Evolutionary conservation across 2,113 vertebrate genomes (phyloP), one percentile per base, ranked within the genome.

Genomic region (Microcebus griseorufus): DNA sequence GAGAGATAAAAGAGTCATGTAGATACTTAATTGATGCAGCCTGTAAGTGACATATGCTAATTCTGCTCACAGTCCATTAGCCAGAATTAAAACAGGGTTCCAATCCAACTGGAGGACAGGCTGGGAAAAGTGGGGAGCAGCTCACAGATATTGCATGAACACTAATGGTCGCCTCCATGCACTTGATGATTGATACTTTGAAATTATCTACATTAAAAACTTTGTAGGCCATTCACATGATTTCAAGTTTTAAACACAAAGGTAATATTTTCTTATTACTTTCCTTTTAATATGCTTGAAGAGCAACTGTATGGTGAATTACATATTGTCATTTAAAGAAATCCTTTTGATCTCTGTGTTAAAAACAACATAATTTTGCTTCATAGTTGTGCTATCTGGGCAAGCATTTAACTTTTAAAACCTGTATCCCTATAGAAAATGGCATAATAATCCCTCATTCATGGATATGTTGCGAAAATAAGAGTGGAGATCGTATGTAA

Each of bases 161-260:
- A 8, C 17, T 78, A 23, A 39, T 39, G 6, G 14, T 84, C 16
- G 81, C 42, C 67, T 76, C 53, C 48, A 76, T 9, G 67, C 5
- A 88, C 34, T 51, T 60, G 13, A 60, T 86, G 18, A 51, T 75
- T 85, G 39, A 67, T 76, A 32, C 25, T 95, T 89, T 95, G 92
- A 87, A 88, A 93, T 89, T 64, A 75, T 75, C 18, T 87, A 81
- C 39, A n/a, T 89, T 10, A 86, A 90, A 92, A 84, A 58, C 45
- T 53, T 3, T 87, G 20, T 69, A 87, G 45, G 67, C n/a, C 62
- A 8, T 95, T 95, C 37, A 72, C 23, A 62, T 90, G 17, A 84
- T 93, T 94, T 96, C 20, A 51, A 42, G 76, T 93, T 92, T 92
- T 95, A 93, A 93, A 81, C 22, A 89, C 75, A 67, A 73, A 65